Evolutionary conservation across 2,797 vertebrate genomes (phyloP), one percentile per base, ranked within the genome.

Genomic region (Galaxias olidus): DNA sequence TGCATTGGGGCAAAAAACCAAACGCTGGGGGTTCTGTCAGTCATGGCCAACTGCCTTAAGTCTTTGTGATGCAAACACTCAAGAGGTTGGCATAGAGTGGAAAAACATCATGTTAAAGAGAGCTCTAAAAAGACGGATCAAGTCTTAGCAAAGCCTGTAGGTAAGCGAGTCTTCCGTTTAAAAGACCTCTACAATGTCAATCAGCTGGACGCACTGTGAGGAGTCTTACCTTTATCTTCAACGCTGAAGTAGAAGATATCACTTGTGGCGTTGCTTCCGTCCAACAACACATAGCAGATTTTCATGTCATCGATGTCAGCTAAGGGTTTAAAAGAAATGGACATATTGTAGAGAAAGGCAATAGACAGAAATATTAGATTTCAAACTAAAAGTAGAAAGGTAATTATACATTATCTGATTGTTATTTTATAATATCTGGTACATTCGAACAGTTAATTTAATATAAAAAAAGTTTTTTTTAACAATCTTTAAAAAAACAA

Each of bases 281-380:
- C 89, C 65, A 90, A 79, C 79, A 96, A 81, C 68, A 94, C 77
- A 52, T 95, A 96, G 61, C 83, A 90, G 81, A 96, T 92, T 86
- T 92, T 94, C 92, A 93, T 92, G 63, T 95, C 92, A 84, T 96
- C 92, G 52, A 94, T 93, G 79, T 94, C 94, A 75, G 89, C 95
- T 96, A 82, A 77, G 68, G 65, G 77, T 47, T 49, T 56, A 68
- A 73, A 78, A 71, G 74, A 52, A 75, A 51, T 51, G 50, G n/a
- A 71, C 49, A 66, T 15, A 43, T 1, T 56, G 0, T 11, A 41
- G 52, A 13, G 44, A 9, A 63, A 54, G 6, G 30, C 30, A 30
- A 30, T 30, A 6, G 6, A 3, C 3, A 30, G 30, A 30, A 30
- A 30, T 30, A 30, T n/a, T n/a, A n/a, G n/a, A n/a, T 30, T 30